phyloP scores from a whole-genome alignment of 2,797 vertebrate species.

The Enteromius paludinosus region DNA sequence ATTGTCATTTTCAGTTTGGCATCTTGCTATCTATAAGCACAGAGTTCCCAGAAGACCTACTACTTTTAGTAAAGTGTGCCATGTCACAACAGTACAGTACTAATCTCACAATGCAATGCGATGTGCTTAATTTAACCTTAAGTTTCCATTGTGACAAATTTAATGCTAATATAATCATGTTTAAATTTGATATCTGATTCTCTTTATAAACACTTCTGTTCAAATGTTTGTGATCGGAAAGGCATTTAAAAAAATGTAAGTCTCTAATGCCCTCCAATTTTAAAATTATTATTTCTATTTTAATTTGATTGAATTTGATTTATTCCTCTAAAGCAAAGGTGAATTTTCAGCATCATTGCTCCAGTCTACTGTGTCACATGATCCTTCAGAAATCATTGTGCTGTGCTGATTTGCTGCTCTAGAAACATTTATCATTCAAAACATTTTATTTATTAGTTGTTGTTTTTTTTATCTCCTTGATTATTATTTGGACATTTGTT shows the following conservation, averaged over 20 bases:
- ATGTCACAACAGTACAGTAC: no score
- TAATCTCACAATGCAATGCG: neutral
- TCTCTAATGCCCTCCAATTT: neutral
- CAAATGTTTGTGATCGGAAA: neutral
- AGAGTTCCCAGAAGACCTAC: neutral
- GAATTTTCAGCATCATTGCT: neutral
- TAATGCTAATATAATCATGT: neutral
- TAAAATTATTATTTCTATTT: neutral
- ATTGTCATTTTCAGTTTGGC: neutral
- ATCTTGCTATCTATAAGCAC: neutral
- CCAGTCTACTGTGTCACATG: neutral
- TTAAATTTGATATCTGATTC: neutral
- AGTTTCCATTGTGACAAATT: neutral
- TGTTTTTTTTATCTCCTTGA: neutral
- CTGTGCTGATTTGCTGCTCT: neutral
- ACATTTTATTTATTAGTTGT: no score
- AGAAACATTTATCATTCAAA: neutral
- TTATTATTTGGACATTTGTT: neutral
- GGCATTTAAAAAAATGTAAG: neutral
- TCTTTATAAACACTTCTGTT: neutral
- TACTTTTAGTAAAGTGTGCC: neutral
- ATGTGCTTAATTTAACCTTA: neutral
- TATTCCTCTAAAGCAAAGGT: neutral
- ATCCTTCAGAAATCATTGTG: neutral
- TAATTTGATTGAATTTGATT: neutral